Base-by-base conservation (phyloP, 2,113 vertebrate species). In the Hyaena hyaena region DNA sequence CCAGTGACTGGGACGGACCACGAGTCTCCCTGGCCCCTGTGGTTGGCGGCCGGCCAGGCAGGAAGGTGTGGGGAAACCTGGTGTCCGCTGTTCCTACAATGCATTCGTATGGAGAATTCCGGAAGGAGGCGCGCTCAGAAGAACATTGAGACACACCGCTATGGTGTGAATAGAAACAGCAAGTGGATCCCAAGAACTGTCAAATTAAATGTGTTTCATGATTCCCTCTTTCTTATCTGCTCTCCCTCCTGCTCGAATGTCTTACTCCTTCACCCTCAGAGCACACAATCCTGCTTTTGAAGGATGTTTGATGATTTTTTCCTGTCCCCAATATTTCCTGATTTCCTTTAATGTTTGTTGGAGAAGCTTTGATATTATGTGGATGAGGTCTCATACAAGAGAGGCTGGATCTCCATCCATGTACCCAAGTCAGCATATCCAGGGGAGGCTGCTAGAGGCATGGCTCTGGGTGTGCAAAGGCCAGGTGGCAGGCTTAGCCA, bases 1-100 rank as follows among this genome's bases (percentile, higher is more conserved):
- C 77, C 11, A 14, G 28, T 58, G 50, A 77, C 9, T 26, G 61
- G 5, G 58, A 9, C 58, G 58, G 48, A 14, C 45, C n/a, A 2
- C 5, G 28, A 66, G 23, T 15, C 19, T 76, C 23, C 43, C 31
- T 43, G 1, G n/a, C 16, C 28, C 17, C 45, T 28, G 55, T 8
- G 7, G 28, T 0, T 21, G 15, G n/a, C 53, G 69, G n/a, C 4
- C 0, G 28, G 28, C 4, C 28, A n/a, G 35, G 28, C 58, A 55
- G 2, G 45, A 55, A 28, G 10, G 10, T 2, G 0, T 5, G 4
- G n/a, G 21, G 31, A 23, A 14, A 10, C 26, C 26, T 86, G 82
- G 21, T 15, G 87, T 28, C 68, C 26, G 9, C 35, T 21, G 10
- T 66, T 66, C n/a, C 55, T 74, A 15, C 45, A 14, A 0, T 7